phyloP scores from a whole-genome alignment of 2,888 invertebrate species.

The Troides helena region DNA sequence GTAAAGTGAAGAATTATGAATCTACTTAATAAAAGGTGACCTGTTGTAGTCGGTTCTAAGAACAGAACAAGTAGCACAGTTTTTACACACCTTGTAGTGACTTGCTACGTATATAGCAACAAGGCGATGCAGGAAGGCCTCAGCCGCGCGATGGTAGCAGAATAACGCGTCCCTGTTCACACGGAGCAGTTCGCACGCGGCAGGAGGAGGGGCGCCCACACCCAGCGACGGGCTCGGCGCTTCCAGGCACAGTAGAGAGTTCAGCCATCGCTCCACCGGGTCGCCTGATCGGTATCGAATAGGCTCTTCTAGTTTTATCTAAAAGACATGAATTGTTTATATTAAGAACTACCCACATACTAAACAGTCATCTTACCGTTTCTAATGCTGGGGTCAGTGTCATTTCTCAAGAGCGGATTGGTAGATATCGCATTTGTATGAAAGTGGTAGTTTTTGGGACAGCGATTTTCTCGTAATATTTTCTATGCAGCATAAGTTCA shows the following conservation, averaged over 20 bases:
- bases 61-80: neutral
- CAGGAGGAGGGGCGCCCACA: conserved; percentile 93
- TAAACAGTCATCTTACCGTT: too few species aligned
- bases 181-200: conserved; percentile 92
- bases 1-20: too few species aligned
- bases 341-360: too few species aligned
- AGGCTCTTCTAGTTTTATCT: conserved; percentile 94
- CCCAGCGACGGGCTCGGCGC: conserved; percentile 84
- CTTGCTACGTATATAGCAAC: conserved; percentile 97
- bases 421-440: too few species aligned
- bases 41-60: too few species aligned
- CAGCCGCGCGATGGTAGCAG: conserved; percentile 96
- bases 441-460: too few species aligned
- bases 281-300: conserved; percentile 95
- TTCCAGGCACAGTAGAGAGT: conserved; percentile 94
- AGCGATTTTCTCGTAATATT: too few species aligned
- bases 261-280: conserved; percentile 94
- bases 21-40: too few species aligned
- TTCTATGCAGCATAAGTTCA: too few species aligned
- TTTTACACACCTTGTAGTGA: conserved; percentile 91
- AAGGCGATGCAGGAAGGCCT: conserved; percentile 93
- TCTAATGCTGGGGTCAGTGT: too few species aligned
- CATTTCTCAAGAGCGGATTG: too few species aligned
- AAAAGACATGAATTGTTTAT: conserved; percentile 11
- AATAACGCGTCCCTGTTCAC: conserved; percentile 95